These are phyloP conservation scores for Athalia circularis DNA, from an alignment of 2,888 invertebrate genomes.

Conservation along the genomic window DNA sequence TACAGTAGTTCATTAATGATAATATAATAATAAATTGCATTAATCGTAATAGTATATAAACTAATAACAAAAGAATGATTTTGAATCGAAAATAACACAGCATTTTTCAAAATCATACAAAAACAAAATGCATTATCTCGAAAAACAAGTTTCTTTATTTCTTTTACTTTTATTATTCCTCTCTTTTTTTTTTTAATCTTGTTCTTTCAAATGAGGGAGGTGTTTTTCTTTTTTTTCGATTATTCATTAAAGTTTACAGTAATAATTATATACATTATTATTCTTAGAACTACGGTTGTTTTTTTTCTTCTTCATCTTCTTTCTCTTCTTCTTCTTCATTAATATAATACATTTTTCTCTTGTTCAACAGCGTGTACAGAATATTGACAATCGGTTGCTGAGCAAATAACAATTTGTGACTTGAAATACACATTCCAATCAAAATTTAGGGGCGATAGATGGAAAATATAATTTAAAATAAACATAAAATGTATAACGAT, in stretches of 20 bases:
- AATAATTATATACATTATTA: slow-evolving; percentile 71
- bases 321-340: slow-evolving; percentile 46
- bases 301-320: slow-evolving; percentile 51
- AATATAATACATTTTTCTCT: slow-evolving; percentile 37
- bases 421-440: slow-evolving; percentile 3
- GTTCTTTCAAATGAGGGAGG: slow-evolving; percentile 23
- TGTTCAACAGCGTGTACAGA: slow-evolving; percentile 46
- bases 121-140: slow-evolving; percentile 45
- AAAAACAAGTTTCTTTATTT: slow-evolving; percentile 31
- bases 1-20: slow-evolving; percentile 69
- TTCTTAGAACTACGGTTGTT: slow-evolving; percentile 66
- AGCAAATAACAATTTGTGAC: slow-evolving; percentile 35
- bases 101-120: slow-evolving; percentile 45
- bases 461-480: neutral
- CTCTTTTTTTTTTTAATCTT: slow-evolving; percentile 4
- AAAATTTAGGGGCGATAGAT: neutral
- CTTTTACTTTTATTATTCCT: slow-evolving; percentile 34
- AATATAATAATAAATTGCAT: slow-evolving; percentile 71
- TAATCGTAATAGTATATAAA: slow-evolving; percentile 70
- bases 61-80: slow-evolving; percentile 69
- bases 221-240: slow-evolving; percentile 38
- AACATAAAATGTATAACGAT: neutral
- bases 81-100: slow-evolving; percentile 54
- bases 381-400: slow-evolving; percentile 38
- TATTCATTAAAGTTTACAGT: slow-evolving; percentile 64